These are phyloP conservation scores for Vulpes lagopus DNA, from an alignment of 2,113 vertebrate genomes.

Conservation along the genomic window DNA sequence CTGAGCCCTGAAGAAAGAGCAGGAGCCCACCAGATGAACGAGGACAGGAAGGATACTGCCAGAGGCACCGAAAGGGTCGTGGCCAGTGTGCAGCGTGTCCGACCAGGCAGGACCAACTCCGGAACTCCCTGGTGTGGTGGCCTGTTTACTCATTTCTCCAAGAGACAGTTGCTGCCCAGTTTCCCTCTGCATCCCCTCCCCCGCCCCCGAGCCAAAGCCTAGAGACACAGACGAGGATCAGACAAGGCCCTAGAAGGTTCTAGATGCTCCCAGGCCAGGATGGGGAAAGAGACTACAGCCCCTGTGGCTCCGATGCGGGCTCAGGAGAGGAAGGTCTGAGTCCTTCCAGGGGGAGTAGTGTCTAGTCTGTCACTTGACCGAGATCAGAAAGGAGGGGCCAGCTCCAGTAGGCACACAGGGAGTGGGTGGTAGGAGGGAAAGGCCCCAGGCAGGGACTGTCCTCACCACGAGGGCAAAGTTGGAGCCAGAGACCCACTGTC, in stretches of 20 bases:
- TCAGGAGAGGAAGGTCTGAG: background rate
- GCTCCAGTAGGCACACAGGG: background rate
- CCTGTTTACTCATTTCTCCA: accelerated
- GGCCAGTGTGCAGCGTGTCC: accelerated
- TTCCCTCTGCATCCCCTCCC: background rate
- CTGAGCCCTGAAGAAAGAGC: background rate
- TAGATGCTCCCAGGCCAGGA: background rate
- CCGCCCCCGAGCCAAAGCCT: accelerated
- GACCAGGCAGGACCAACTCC: accelerated
- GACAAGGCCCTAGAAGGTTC: background rate
- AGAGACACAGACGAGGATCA: accelerated
- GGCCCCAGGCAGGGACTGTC: background rate
- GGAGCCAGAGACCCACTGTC: background rate
- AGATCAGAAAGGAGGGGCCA: accelerated
- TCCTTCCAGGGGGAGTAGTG: accelerated
- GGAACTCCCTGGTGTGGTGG: accelerated
- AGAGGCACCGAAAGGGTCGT: accelerated
- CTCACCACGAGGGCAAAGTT: background rate
- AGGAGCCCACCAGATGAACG: accelerated
- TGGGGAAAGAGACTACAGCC: background rate
- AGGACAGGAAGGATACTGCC: accelerated
- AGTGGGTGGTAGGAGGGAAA: accelerated
- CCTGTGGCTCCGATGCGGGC: accelerated
- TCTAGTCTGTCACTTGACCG: accelerated
- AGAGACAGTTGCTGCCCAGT: accelerated